A percentile compares a stretch with the other conserved stretches of the same genome.
These are phyloP conservation scores for Chitala chitala DNA, from an alignment of 2,113 vertebrate species.

Conservation along the genomic window DNA sequence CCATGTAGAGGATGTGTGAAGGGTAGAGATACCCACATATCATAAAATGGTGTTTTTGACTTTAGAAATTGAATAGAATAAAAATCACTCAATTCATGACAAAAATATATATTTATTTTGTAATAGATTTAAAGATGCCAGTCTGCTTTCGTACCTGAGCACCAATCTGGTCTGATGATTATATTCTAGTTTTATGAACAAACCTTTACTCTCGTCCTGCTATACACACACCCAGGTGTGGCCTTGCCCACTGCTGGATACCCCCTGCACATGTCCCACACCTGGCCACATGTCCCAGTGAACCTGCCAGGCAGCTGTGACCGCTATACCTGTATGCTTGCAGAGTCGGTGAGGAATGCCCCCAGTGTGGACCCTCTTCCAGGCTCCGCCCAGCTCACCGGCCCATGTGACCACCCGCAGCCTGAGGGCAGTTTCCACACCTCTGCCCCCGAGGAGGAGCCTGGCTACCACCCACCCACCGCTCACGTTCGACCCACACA, in stretches of 20 bases:
- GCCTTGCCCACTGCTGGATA: no score
- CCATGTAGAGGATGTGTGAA: no score
- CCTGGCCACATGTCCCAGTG: no score
- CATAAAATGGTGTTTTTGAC: no score
- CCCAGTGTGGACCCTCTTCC: constrained; percentile 86
- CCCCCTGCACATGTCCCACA: neutral
- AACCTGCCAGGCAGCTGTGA: neutral
- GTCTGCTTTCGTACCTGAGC: neutral
- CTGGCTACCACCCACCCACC: constrained; percentile 72
- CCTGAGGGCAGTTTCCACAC: constrained; percentile 81
- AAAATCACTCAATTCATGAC: no score
- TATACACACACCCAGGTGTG: no score
- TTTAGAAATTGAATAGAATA: no score
- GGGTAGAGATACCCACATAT: no score
- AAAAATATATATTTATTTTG: no score
- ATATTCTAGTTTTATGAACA: no score
- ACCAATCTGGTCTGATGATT: no score
- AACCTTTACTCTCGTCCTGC: no score
- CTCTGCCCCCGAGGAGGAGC: constrained; percentile 79
- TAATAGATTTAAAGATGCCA: neutral
- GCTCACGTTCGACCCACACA: constrained; percentile 85
- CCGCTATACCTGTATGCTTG: neutral
- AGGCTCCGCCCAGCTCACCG: constrained; percentile 69
- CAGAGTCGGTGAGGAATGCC: constrained; percentile 87
- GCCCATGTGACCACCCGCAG: constrained; percentile 76